phyloP scores from a whole-genome alignment of 2,888 invertebrate genomes.

The Leucozona laternaria region DNA sequence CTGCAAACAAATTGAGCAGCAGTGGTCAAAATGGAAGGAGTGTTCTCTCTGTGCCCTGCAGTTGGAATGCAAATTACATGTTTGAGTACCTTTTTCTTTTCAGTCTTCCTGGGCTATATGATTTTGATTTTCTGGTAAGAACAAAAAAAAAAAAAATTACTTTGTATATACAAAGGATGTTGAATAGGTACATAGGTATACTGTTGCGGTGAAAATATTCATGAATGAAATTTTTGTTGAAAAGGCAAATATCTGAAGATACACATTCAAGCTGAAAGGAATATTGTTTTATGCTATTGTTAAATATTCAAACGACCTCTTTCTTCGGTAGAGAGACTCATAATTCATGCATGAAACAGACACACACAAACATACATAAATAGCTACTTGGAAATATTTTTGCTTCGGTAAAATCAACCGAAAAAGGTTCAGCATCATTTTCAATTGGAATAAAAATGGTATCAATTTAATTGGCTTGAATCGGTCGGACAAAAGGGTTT shows the following conservation, averaged over 20 bases:
- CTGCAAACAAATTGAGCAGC: constrained; percentile 43
- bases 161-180: constrained; percentile 17
- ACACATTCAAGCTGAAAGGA: constrained; percentile 24
- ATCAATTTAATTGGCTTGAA: not conserved
- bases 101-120: constrained; percentile 27
- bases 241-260: constrained; percentile 9
- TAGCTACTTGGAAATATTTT: not conserved
- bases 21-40: constrained; percentile 43
- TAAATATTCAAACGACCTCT: constrained; percentile 19
- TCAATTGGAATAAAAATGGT: not conserved
- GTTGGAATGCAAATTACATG: constrained; percentile 69
- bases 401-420: not conserved
- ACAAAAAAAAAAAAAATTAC: constrained; percentile 4
- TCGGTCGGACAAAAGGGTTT: not conserved
- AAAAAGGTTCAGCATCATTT: not conserved
- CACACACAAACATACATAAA: not conserved
- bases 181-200: not conserved
- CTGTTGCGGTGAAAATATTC: constrained; percentile 36
- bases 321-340: not conserved
- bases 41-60: constrained; percentile 18
- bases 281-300: constrained; percentile 30
- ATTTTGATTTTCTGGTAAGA: constrained; percentile 8
- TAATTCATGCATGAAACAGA: constrained; percentile 4
- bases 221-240: constrained; percentile 24
- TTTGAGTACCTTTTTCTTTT: constrained; percentile 60